Evolutionary conservation across 2,888 invertebrate species (phyloP).

Genomic region (Rotaria sp.): DNA sequence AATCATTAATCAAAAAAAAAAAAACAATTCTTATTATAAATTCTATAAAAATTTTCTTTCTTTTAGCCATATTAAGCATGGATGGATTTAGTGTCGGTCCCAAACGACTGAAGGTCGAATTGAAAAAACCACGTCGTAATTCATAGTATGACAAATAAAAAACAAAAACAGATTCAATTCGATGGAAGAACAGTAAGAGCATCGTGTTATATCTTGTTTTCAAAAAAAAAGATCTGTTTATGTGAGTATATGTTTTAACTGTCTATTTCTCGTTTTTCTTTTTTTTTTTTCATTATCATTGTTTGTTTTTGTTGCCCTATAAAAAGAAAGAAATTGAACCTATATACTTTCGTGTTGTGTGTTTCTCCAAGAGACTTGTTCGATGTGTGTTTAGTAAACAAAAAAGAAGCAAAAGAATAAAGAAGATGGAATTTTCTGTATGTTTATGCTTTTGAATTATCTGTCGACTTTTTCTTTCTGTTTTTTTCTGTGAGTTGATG

Average conservation of each 20-base stretch:
- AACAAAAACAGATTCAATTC: neutral
- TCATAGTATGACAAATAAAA: neutral
- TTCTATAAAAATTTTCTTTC: neutral
- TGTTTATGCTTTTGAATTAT: constrained; percentile 6
- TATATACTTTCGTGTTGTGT: neutral
- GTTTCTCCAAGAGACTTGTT: constrained; percentile 7
- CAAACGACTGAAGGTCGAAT: constrained; percentile 18
- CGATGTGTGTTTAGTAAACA: constrained; percentile 8
- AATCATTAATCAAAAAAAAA: no score
- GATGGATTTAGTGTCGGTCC: constrained; percentile 8
- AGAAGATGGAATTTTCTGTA: neutral
- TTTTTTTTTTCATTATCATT: neutral
- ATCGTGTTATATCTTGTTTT: constrained; percentile 6
- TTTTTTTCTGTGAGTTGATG: neutral
- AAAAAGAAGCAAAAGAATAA: neutral
- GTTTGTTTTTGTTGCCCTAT: neutral
- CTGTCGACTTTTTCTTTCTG: neutral
- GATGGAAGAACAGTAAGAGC: neutral
- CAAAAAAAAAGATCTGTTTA: neutral
- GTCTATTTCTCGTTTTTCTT: constrained; percentile 1
- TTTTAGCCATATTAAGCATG: neutral
- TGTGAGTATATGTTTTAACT: constrained; percentile 24
- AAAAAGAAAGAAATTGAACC: neutral
- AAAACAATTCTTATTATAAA: no score
- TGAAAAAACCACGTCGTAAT: constrained; percentile 8